Conservation (phyloP, 2,888 invertebrate genomes). For the Colostygia pectinataria region DNA sequence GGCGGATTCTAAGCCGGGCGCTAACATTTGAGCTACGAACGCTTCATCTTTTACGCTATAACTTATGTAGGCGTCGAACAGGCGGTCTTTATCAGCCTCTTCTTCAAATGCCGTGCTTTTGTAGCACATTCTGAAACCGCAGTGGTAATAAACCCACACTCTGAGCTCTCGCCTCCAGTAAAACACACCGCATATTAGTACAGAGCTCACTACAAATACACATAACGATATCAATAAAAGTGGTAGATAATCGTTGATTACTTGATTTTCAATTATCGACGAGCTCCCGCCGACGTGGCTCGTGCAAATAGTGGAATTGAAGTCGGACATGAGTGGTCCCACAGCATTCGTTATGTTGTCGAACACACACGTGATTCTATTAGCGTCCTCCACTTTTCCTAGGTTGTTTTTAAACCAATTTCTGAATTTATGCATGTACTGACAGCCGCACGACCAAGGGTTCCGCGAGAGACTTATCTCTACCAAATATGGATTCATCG, state of each 20-base stretch:
- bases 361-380: conserved; percentile 89
- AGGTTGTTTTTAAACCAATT: conserved; percentile 90
- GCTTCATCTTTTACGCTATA: conserved; percentile 97
- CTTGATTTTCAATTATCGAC: conserved; percentile 88
- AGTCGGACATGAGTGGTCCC: conserved; percentile 88
- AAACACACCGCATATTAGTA: conserved; percentile 89
- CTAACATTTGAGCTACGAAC: conserved; percentile 94
- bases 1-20: conserved; percentile 92
- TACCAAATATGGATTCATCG: conserved; percentile 92
- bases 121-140: conserved; percentile 93
- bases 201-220: conserved; percentile 89
- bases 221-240: conserved; percentile 90
- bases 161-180: conserved; percentile 91
- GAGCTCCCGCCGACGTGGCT: conserved; percentile 88
- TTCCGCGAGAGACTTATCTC: conserved; percentile 92
- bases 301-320: conserved; percentile 90
- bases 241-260: conserved; percentile 92
- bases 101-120: conserved; percentile 91
- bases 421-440: conserved; percentile 90
- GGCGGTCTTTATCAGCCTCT: conserved; percentile 91
- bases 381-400: conserved; percentile 91
- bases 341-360: conserved; percentile 88
- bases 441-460: conserved; percentile 96
- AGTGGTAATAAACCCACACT: conserved; percentile 93
- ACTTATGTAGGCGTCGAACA: conserved; percentile 97